Evolutionary conservation across 2,888 invertebrate genomes (phyloP), one percentile per base, ranked within the genome.

Genomic region (Troides helena): DNA sequence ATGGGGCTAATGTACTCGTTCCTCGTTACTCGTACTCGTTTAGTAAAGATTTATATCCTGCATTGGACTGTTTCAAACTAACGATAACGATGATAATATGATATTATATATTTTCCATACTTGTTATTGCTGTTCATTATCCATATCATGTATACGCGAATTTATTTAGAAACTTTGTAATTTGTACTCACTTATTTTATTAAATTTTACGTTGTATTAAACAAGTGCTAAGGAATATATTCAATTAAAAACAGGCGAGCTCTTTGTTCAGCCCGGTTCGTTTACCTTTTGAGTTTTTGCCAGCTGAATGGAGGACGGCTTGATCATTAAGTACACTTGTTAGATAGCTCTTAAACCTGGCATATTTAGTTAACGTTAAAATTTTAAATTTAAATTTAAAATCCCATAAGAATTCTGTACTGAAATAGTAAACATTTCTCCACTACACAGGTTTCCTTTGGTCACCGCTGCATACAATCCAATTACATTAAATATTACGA

Each of bases 241-340:
- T 81, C 79, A 78, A 81, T 81, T 81, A 82, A 83, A 85, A 82
- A 78, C 78, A 78, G 75, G 78, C 80, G 83, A 83, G 79, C 83
- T 84, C 84, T 83, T 87, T 88, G 84, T 84, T 81, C 81, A 76
- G 6, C 71, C 78, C 76, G 77, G 82, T 85, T 81, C 85, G 83
- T 85, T 87, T 85, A 85, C 87, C 84, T 87, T 88, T 87, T 86
- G 86, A 87, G 82, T 85, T 86, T 84, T 84, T 80, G 80, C 77
- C 80, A 63, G 21, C 36, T 63, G 77, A 77, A 80, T 79, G 81
- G 80, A 80, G 80, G 82, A 83, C 81, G 83, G 83, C 82, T 83
- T 82, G 82, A 87, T 87, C 88, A 86, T 89, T 88, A 89, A 84
- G 82, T 83, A 78, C 80, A 81, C 87, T 88, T 88, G 86, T 89